Evolutionary conservation across 2,888 invertebrate species (phyloP).

Genomic region (Muscina levida): DNA sequence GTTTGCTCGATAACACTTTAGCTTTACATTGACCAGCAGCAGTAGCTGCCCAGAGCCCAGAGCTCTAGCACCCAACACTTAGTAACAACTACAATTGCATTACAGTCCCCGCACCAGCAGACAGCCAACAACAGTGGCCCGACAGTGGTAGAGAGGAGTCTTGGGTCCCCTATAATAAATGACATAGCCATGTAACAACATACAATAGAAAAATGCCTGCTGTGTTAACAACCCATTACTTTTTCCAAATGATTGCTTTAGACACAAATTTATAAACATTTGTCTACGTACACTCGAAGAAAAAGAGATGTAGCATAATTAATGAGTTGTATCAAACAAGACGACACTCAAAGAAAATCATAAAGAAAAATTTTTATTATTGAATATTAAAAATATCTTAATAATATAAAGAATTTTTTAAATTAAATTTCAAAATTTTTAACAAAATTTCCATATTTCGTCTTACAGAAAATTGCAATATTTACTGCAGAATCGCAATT

Average conservation of each 20-base stretch:
- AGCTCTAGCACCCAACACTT: not conserved
- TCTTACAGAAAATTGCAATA: too few species aligned
- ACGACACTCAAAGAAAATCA: too few species aligned
- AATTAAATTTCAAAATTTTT: slow-evolving; percentile 12
- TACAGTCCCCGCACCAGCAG: not conserved
- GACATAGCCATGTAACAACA: too few species aligned
- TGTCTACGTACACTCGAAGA: not conserved
- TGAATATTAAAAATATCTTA: not conserved
- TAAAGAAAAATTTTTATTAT: too few species aligned
- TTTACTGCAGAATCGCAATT: too few species aligned
- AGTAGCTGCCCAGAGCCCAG: not conserved
- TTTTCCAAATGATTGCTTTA: slow-evolving; percentile 59
- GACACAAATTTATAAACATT: slow-evolving; percentile 21
- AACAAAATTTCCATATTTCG: too few species aligned
- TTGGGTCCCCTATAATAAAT: not conserved
- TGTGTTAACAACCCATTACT: slow-evolving; percentile 62
- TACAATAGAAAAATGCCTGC: slow-evolving; percentile 37
- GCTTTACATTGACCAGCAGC: too few species aligned
- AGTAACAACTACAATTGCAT: not conserved
- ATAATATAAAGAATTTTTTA: not conserved
- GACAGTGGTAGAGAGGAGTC: not conserved
- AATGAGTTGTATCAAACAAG: too few species aligned
- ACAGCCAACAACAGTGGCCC: not conserved
- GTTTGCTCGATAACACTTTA: too few species aligned
- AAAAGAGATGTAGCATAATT: too few species aligned